Conservation (phyloP, 2,888 invertebrate species). For the Leucophenga maculata region DNA sequence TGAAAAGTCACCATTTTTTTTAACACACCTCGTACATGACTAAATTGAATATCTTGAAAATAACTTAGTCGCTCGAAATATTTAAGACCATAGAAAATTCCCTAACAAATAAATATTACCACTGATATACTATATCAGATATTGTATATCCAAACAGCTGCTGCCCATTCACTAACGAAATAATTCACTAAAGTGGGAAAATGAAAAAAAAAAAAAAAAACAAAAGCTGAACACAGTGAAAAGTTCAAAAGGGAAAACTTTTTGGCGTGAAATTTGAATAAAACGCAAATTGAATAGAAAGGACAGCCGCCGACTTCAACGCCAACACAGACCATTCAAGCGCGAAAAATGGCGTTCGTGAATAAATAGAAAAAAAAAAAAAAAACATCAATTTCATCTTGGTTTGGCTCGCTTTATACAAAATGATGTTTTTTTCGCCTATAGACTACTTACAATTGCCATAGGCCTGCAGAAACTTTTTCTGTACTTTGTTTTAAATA, state of each 20-base stretch:
- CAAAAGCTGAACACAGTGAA: conserved; percentile 33
- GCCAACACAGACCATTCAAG: conserved; percentile 9
- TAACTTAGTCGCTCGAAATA: too few species aligned
- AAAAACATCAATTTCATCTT: conserved; percentile 44
- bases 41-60: too few species aligned
- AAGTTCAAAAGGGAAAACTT: conserved; percentile 40
- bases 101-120: not conserved
- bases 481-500: conserved; percentile 26
- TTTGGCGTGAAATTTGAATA: conserved; percentile 51
- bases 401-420: conserved; percentile 7
- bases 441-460: conserved; percentile 21
- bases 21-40: too few species aligned
- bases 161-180: conserved; percentile 32
- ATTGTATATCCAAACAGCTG: conserved; percentile 23
- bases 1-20: too few species aligned
- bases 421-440: conserved; percentile 29
- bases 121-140: not conserved
- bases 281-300: conserved; percentile 57
- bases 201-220: conserved; percentile 43
- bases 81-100: not conserved
- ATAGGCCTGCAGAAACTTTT: not conserved
- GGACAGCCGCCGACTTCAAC: conserved; percentile 32
- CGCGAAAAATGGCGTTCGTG: conserved; percentile 53
- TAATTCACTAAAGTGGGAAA: conserved; percentile 16
- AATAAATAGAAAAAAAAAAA: conserved; percentile 39